A percentile compares a stretch with the other conserved stretches of the same genome.
phyloP scores from a whole-genome alignment of 2,888 invertebrate species.

The Hyposoter didymator region DNA sequence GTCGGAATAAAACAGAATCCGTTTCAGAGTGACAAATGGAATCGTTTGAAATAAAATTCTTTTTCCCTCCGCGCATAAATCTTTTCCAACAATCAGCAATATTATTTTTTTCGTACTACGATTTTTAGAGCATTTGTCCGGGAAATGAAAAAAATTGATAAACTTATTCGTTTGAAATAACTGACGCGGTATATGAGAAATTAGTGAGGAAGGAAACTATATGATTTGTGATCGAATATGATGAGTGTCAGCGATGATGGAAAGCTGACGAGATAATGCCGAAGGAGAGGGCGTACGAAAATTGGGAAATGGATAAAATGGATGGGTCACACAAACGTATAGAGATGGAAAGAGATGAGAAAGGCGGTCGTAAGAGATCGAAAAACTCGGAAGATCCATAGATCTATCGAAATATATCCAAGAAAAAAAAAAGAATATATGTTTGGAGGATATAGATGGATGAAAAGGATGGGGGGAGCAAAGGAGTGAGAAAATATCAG shows the following conservation, averaged over 20 bases:
- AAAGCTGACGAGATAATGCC: constrained; percentile 4
- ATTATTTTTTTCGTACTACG: neutral
- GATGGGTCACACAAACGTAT: neutral
- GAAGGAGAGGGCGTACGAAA: neutral
- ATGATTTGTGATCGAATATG: neutral
- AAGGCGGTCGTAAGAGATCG: constrained; percentile 12
- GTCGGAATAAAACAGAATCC: neutral
- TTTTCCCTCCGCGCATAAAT: neutral
- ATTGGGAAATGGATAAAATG: constrained; percentile 8
- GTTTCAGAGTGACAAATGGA: neutral
- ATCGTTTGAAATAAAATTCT: neutral
- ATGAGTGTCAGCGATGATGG: neutral
- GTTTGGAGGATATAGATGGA: neutral
- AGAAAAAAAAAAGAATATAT: constrained; percentile 3
- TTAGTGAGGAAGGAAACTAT: neutral
- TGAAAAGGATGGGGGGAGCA: neutral
- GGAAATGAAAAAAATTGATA: neutral
- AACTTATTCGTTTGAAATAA: neutral
- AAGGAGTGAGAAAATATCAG: constrained; percentile 62
- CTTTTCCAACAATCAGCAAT: neutral
- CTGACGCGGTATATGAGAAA: neutral
- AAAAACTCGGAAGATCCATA: constrained; percentile 6
- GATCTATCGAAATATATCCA: neutral
- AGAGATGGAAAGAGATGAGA: constrained; percentile 29
- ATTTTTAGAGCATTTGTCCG: neutral